A percentile compares a stretch with the other conserved stretches of the same genome.
Evolutionary conservation across 2,797 vertebrate genomes (phyloP).

Genomic region (Lutjanus campechanus): DNA sequence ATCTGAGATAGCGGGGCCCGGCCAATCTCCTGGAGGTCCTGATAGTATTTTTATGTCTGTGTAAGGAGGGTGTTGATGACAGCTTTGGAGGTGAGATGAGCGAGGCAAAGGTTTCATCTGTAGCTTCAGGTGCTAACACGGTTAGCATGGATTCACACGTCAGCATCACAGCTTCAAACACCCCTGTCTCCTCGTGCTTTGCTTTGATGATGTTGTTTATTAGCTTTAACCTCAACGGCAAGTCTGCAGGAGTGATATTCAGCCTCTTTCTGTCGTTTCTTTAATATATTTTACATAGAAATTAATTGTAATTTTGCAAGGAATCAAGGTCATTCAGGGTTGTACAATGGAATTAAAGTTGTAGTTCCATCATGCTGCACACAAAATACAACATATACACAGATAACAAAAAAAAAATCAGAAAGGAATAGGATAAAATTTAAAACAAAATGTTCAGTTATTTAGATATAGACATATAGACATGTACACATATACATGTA

Average conservation of each 20-base stretch:
- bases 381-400: too few relatives aligned
- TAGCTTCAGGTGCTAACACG: conserved; percentile 31
- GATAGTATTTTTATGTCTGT: conserved; percentile 46
- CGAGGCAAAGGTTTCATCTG: conserved; percentile 29
- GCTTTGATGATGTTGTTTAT: conserved; percentile 19
- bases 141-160: conserved; percentile 31
- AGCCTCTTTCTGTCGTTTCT: not conserved
- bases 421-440: too few relatives aligned
- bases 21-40: conserved; percentile 53
- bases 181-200: not conserved
- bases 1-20: conserved; percentile 48
- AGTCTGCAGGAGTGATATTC: not conserved
- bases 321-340: too few relatives aligned
- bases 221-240: not conserved
- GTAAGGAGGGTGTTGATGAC: conserved; percentile 55
- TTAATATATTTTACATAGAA: not conserved
- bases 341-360: too few relatives aligned
- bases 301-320: not conserved
- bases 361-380: too few relatives aligned
- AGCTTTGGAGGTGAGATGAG: conserved; percentile 45
- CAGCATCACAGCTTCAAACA: conserved; percentile 15
- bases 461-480: too few relatives aligned
- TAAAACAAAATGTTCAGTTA: too few relatives aligned
- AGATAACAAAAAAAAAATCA: too few relatives aligned
- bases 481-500: too few relatives aligned